These are phyloP conservation scores for Pachydiplax longipennis DNA, from an alignment of 2,888 invertebrate genomes.

Conservation along the genomic window DNA sequence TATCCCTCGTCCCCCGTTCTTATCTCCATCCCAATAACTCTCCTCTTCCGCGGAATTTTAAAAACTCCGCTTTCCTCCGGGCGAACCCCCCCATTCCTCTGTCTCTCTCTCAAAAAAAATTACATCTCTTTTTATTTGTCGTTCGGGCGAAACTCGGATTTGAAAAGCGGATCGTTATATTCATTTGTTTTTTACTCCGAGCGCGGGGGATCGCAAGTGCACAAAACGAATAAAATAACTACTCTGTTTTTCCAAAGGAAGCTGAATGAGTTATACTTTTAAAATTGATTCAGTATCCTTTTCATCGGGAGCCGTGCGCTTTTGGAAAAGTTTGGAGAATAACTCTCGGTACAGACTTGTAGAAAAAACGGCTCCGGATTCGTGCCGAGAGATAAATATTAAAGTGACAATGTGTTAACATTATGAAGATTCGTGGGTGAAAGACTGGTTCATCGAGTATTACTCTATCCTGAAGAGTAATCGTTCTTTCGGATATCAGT, in stretches of 20 bases:
- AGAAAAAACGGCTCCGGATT: too few relatives aligned
- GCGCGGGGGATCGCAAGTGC: neutral
- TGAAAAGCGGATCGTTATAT: neutral
- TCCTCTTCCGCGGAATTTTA: neutral
- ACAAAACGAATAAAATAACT: neutral
- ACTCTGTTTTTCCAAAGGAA: neutral
- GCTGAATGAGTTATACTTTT: neutral
- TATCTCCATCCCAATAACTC: neutral
- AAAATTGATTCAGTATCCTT: neutral
- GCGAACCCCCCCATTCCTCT: neutral
- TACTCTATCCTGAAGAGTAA: too few relatives aligned
- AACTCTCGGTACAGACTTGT: too few relatives aligned
- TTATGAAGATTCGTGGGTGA: too few relatives aligned
- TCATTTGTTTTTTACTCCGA: neutral
- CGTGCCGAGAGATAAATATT: too few relatives aligned
- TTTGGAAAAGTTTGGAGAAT: neutral
- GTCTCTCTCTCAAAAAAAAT: neutral
- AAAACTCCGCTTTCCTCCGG: neutral
- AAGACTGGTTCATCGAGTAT: too few relatives aligned
- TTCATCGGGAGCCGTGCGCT: neutral
- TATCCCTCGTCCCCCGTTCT: neutral
- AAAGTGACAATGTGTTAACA: too few relatives aligned
- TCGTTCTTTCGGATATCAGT: too few relatives aligned
- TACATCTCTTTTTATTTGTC: neutral
- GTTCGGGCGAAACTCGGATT: neutral